Base-by-base conservation (phyloP, 92 coral and sea anemone genomes). In the Virgularia gustaviana region DNA sequence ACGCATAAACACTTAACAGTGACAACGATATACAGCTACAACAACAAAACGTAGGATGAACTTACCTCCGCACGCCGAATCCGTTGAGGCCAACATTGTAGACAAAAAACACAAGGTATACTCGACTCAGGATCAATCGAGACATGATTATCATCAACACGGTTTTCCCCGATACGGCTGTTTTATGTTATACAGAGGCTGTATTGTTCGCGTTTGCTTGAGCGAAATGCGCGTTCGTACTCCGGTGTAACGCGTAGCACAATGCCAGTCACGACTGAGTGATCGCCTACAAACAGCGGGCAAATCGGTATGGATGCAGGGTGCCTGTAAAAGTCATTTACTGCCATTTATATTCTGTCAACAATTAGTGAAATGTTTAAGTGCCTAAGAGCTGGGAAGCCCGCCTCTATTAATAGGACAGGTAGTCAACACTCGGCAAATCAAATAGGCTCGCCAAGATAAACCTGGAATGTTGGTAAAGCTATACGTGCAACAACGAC, bases 341-440 rank as follows among this genome's bases (percentile, higher is more conserved):
- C 59, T 31, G 75, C 75, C 53, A 68, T 68, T 66, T 51, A 49
- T 29, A 68, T 33, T 47, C 75, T 68, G 75, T 68, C 75, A 68
- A 68, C 75, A 68, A 68, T 68, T 49, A 68, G 47, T 49, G 75
- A 68, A 68, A 68, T 68, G 49, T 68, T 68, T 49, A 68, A 68
- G 75, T 3, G 38, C 75, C 47, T 68, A 68, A 68, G 75, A 68
- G 75, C 24, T n/a, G 24, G 43, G 32, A 27, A 25, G 13, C 58
- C 58, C 15, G 41, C 39, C 53, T 49, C 75, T 68, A 68, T 68
- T 68, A 30, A 68, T 68, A 68, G 75, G 23, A 43, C 2, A 27
- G 42, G 47, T 68, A 68, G 44, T 68, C 75, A 68, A 49, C 75
- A 68, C 75, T 55, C 35, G n/a, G 43, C 33, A 49, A 35, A 68